Conservation (phyloP, 2,888 invertebrate genomes). For the Abrostola tripartita region DNA sequence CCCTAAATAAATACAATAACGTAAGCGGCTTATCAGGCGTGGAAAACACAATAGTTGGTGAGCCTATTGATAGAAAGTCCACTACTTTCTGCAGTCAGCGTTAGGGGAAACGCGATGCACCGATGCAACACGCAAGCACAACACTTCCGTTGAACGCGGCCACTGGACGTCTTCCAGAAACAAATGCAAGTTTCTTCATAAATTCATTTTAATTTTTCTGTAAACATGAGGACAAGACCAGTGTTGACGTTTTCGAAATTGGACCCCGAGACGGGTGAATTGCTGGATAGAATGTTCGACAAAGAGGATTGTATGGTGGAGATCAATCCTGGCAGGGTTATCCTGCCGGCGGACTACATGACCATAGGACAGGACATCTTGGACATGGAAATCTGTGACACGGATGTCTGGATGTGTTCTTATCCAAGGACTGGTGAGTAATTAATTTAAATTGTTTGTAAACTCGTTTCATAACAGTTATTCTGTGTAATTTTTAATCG, state of each 20-base stretch:
- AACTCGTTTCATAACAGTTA: not conserved
- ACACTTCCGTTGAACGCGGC: constrained; percentile 63
- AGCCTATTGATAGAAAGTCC: constrained; percentile 68
- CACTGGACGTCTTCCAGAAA: constrained; percentile 47
- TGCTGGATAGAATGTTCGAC: constrained; percentile 91
- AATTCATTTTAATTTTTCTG: constrained; percentile 24
- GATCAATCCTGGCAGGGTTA: constrained; percentile 91
- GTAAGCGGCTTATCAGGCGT: constrained; percentile 20
- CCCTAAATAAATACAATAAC: constrained; percentile 14
- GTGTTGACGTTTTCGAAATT: constrained; percentile 88
- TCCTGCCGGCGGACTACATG: constrained; percentile 91
- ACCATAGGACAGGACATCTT: constrained; percentile 91
- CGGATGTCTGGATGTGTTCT: constrained; percentile 95
- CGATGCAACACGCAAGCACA: constrained; percentile 69
- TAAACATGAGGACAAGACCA: constrained; percentile 77
- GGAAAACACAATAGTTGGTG: constrained; percentile 35
- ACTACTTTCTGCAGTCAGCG: constrained; percentile 65
- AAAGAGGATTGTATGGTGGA: constrained; percentile 91
- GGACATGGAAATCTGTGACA: constrained; percentile 91
- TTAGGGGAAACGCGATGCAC: constrained; percentile 62
- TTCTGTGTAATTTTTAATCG: not conserved
- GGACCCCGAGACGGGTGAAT: constrained; percentile 87
- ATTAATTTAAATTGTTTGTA: not conserved
- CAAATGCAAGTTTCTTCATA: constrained; percentile 9
- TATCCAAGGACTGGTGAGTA: constrained; percentile 95